Evolutionary conservation across 2,113 vertebrate genomes (phyloP), one percentile per base, ranked within the genome.

Genomic region (Seriola quinqueradiata): DNA sequence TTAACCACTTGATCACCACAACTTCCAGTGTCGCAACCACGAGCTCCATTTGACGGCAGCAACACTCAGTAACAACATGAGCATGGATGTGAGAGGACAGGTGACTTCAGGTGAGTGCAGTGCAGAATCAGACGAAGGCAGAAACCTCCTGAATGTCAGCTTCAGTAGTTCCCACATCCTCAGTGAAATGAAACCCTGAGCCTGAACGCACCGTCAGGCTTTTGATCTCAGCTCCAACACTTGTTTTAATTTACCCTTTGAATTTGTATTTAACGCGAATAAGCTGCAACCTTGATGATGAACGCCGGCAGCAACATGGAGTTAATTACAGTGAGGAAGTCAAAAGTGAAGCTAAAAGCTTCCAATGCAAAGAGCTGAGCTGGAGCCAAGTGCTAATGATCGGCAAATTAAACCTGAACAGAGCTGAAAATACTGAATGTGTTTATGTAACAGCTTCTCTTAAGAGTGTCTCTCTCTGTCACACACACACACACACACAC

Each of bases 401-500:
- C 6, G 19, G 50, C 2, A 52, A 52, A 52, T 50, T 19, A 50
- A 46, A 40, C n/a, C 50, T 17, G 5, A 66, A 21, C 11, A 34
- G 21, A 52, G 34, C 13, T 36, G 38, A 14, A 79, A 0, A n/a
- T 6, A 38, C 0, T 14, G 25, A 70, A 38, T 13, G 23, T 50
- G 7, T 57, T 69, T 50, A 4, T 40, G 58, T 28, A 48, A 34
- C 13, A 38, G 19, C 48, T 68, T 48, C 13, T 23, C 13, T 50
- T 2, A 28, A 38, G 21, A n/a, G 68, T 70, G 4, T 19, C 8
- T 42, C 40, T 42, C 40, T 10, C 8, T 42, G 3, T 28, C 1
- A 32, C 0, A 28, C 52, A 28, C 0, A 50, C 23, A 54, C 14
- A 66, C 12, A 71, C 48, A 52, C 19, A 52, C 23, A 70, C 16